Evolutionary conservation across 1,140 invertebrate species (phyloP).

Genomic region (Diabrotica undecimpunctata): DNA sequence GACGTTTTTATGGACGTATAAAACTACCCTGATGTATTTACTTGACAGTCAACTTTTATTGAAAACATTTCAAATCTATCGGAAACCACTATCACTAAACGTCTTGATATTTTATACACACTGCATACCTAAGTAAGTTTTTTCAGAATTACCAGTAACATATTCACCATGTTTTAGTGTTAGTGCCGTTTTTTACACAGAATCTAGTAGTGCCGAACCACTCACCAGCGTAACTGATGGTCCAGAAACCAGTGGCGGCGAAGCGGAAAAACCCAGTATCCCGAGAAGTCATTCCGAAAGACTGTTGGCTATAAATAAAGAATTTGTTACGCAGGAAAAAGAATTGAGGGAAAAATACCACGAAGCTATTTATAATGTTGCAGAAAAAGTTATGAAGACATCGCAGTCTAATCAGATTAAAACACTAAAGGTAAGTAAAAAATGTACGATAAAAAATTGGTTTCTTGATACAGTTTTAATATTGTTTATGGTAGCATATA

Average conservation of each 20-base stretch:
- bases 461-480: too few species aligned
- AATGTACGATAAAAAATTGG: too few species aligned
- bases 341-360: constrained; percentile 83
- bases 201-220: constrained; percentile 45
- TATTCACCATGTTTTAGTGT: constrained; percentile 31
- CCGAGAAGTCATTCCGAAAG: constrained; percentile 65
- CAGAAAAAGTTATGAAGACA: constrained; percentile 74
- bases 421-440: constrained; percentile 51
- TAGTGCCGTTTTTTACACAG: constrained; percentile 42
- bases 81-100: too few species aligned
- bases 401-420: constrained; percentile 80
- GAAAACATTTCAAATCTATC: too few species aligned
- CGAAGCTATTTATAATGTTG: constrained; percentile 67
- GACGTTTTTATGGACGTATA: too few species aligned
- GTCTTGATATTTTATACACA: too few species aligned
- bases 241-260: constrained; percentile 43
- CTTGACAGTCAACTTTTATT: too few species aligned
- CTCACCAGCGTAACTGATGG: constrained; percentile 41
- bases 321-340: constrained; percentile 71
- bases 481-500: too few species aligned
- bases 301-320: constrained; percentile 61
- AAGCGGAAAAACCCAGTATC: constrained; percentile 49
- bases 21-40: too few species aligned
- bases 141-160: not conserved
- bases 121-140: too few species aligned